A percentile compares a stretch with the other conserved stretches of the same genome.
Evolutionary conservation across 1,140 invertebrate species (phyloP).

Genomic region (Telenomus remus): DNA sequence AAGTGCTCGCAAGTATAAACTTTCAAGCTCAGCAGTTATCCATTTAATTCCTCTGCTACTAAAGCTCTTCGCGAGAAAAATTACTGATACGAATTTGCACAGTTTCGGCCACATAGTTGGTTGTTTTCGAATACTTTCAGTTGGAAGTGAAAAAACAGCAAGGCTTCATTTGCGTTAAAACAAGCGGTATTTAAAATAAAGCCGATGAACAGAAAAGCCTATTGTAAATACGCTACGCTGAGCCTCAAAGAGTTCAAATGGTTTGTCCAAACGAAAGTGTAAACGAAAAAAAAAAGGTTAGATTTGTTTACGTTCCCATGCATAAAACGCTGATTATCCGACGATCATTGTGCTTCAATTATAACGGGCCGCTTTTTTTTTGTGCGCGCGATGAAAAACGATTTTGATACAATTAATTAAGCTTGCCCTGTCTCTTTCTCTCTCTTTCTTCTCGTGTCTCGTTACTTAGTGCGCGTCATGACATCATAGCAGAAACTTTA

Average conservation of each 20-base stretch:
- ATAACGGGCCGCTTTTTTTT: conserved; percentile 20
- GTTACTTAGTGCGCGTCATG: conserved; percentile 28
- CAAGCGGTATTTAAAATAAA: conserved; percentile 33
- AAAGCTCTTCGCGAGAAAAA: background rate
- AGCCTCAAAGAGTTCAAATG: conserved; percentile 28
- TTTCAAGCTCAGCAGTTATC: too few relatives aligned
- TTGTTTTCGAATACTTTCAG: background rate
- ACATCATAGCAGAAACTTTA: conserved; percentile 37
- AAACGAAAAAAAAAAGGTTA: conserved; percentile 36
- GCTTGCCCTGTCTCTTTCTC: conserved; percentile 2
- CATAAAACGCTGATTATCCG: conserved; percentile 12
- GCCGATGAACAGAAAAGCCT: conserved; percentile 19
- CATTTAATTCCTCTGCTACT: too few relatives aligned
- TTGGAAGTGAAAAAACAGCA: background rate
- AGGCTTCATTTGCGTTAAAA: conserved; percentile 10
- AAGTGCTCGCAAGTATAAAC: too few relatives aligned
- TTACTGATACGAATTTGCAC: background rate
- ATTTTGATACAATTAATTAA: conserved; percentile 49
- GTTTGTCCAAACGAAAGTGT: conserved; percentile 27
- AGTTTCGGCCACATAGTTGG: background rate
- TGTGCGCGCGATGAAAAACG: conserved; percentile 3
- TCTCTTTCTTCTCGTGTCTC: background rate
- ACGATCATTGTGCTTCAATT: conserved; percentile 39
- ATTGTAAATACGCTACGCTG: conserved; percentile 27
- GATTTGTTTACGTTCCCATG: conserved; percentile 22